Conservation (phyloP, 1,140 invertebrate genomes). For the Hydropsyche tenuis region DNA sequence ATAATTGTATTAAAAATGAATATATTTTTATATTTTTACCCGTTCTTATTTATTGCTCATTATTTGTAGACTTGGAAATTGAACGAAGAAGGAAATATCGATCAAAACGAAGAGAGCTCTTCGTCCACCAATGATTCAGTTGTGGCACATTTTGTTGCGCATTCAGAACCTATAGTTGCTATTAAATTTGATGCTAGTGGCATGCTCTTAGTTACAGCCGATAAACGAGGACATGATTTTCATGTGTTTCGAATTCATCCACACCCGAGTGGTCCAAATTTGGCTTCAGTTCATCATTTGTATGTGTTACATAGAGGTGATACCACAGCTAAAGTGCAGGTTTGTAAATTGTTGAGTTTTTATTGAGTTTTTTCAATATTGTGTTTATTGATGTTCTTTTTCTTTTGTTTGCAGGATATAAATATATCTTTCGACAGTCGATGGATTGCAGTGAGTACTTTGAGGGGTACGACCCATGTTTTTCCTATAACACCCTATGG, state of each 20-base stretch:
- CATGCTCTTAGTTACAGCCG: slow-evolving; percentile 89
- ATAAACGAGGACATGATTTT: slow-evolving; percentile 94
- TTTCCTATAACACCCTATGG: slow-evolving; percentile 98
- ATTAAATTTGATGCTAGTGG: slow-evolving; percentile 93
- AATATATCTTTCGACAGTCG: slow-evolving; percentile 89
- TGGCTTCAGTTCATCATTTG: slow-evolving; percentile 94
- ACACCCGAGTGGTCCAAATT: slow-evolving; percentile 85
- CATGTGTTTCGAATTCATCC: slow-evolving; percentile 94
- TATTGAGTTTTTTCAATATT: neutral
- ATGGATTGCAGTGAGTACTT: slow-evolving; percentile 93
- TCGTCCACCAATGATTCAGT: slow-evolving; percentile 68
- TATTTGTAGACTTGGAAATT: slow-evolving; percentile 41
- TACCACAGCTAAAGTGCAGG: slow-evolving; percentile 80
- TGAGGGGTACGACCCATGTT: slow-evolving; percentile 95
- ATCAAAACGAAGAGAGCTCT: slow-evolving; percentile 56
- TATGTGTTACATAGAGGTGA: slow-evolving; percentile 93
- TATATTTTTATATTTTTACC: neutral
- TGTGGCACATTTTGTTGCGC: slow-evolving; percentile 94
- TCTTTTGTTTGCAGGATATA: slow-evolving; percentile 73
- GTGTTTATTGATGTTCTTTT: slow-evolving; percentile 48
- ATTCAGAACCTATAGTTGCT: slow-evolving; percentile 88
- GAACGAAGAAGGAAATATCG: slow-evolving; percentile 65
- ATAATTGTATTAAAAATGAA: neutral
- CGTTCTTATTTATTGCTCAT: neutral
- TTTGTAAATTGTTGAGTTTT: slow-evolving; percentile 47